Base-by-base conservation (phyloP, 1,140 invertebrate genomes). In the Dendroctonus valens region DNA sequence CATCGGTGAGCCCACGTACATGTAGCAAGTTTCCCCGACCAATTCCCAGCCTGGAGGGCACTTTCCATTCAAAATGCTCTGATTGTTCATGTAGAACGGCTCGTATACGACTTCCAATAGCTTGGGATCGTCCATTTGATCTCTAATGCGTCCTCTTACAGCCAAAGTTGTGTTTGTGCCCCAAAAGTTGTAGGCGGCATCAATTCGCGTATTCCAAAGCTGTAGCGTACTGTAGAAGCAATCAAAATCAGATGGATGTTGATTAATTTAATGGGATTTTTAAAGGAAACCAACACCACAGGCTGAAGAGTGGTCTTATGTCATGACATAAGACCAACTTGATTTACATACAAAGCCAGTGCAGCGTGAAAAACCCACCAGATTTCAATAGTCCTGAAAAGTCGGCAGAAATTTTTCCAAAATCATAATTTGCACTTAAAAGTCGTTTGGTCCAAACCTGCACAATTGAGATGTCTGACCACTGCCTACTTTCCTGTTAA, bases 101-200 rank as follows among this genome's bases (percentile, higher is more conserved):
- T 86, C 77, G 73, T 90, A 97, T 64, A 92, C 86, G 0, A 99
- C 94, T 78, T 91, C 87, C 9, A 98, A 81, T 2, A 99, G 78
- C 65, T 91, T 84, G 0, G 88, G 85, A 72, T 95, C 91, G 79
- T 99, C 97, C 49, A 81, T 78, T 69, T 80, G 82, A 78, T 99
- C 97, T 71, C 90, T 85, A 48, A 99, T 96, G 54, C 97, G 85
- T 5, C 94, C 96, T 12, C 87, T 85, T 0, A 99, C 95, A 0
- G 94, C 95, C 9, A 90, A 81, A 0, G 87, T 89, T 65, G 91
- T 89, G 74, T 96, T 96, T 76, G 94, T 96, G 44, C 96, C 95
- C 97, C 97, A 99, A 84, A 95, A 99, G 79, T 99, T 99, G 72
- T 94, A 85, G 51, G 86, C 86, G 0, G 96, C 97, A 76, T 98